Percentiles rank a stretch among this genome's conserved stretches.
These are phyloP conservation scores for Cylloceria caligata DNA, from an alignment of 2,888 invertebrate genomes.

Conservation along the genomic window DNA sequence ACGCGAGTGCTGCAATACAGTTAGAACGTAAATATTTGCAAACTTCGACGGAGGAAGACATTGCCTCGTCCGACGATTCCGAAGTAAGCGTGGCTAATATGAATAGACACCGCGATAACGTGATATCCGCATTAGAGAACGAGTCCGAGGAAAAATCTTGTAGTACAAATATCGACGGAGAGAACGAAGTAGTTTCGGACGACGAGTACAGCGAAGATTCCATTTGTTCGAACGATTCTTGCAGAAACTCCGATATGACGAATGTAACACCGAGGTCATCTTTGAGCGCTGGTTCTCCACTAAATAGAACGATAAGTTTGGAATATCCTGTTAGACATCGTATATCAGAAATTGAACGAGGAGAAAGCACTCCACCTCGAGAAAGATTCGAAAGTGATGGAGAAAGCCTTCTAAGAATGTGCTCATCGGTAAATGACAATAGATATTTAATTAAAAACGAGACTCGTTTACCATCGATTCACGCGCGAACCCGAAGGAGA, in stretches of 20 bases:
- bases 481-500: conserved; percentile 69
- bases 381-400: conserved; percentile 23
- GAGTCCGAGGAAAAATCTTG: conserved; percentile 64
- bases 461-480: not conserved
- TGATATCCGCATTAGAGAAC: conserved; percentile 47
- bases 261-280: conserved; percentile 73
- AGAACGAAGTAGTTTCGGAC: conserved; percentile 60
- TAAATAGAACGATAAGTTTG: conserved; percentile 46
- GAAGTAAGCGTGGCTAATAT: conserved; percentile 65
- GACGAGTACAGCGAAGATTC: conserved; percentile 77
- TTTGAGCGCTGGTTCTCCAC: conserved; percentile 65
- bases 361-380: conserved; percentile 7
- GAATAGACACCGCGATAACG: conserved; percentile 67
- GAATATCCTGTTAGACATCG: conserved; percentile 29
- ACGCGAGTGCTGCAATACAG: conserved; percentile 29
- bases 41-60: conserved; percentile 38
- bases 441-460: conserved; percentile 21
- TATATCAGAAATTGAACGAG: conserved; percentile 5
- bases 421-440: conserved; percentile 60
- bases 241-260: conserved; percentile 72
- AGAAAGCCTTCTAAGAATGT: conserved; percentile 50
- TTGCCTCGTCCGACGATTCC: conserved; percentile 57
- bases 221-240: conserved; percentile 75
- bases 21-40: conserved; percentile 25
- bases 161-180: conserved; percentile 14